Conservation (phyloP, 2,113 vertebrate species). For the Guaruba guarouba region DNA sequence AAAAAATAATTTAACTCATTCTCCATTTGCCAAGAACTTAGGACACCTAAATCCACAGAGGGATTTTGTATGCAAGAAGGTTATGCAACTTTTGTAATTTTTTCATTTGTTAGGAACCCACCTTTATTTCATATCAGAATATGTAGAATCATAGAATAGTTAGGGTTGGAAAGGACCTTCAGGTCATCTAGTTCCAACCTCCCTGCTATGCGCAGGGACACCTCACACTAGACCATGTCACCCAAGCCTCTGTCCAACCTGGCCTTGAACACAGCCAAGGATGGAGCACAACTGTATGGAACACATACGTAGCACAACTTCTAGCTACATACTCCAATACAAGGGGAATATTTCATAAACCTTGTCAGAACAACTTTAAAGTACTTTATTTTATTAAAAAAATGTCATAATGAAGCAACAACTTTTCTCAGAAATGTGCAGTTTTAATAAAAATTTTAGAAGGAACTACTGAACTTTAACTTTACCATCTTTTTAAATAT, state of each 20-base stretch:
- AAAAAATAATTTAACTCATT: neutral
- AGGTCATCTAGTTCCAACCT: too few species aligned
- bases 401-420: neutral
- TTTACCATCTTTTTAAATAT: neutral
- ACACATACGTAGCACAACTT: neutral
- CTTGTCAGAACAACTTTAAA: neutral
- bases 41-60: neutral
- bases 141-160: neutral
- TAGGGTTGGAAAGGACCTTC: too few species aligned
- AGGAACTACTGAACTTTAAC: neutral
- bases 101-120: neutral
- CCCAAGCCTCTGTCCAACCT: too few species aligned
- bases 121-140: neutral
- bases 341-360: neutral
- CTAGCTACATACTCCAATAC: neutral
- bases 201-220: too few species aligned
- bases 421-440: neutral
- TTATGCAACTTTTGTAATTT: neutral
- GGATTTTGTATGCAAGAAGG: neutral
- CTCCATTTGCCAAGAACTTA: neutral
- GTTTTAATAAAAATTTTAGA: neutral
- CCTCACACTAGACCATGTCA: too few species aligned
- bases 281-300: too few species aligned
- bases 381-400: neutral
- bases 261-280: too few species aligned